Percentiles rank a stretch among this genome's conserved stretches.
Conservation (phyloP, 2,888 invertebrate species). For the Trachelus stipa region DNA sequence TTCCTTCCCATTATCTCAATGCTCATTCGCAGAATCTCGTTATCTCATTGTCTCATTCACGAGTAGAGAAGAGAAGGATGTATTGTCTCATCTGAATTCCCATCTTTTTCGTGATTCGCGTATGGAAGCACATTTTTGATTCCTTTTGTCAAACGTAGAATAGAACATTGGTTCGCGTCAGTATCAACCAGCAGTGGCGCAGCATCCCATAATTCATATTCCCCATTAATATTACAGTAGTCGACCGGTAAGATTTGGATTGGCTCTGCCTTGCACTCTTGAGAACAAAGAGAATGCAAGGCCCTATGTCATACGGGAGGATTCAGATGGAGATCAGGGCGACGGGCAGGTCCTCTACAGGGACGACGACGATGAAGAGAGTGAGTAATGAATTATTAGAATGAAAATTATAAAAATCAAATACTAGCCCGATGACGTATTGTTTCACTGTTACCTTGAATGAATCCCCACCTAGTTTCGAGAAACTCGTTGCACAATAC, state of each 20-base stretch:
- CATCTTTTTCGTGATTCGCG: neutral
- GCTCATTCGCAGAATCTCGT: neutral
- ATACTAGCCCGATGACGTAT: neutral
- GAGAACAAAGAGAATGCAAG: conserved; percentile 92
- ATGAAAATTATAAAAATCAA: neutral
- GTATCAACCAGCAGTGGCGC: conserved; percentile 35
- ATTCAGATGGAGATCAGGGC: conserved; percentile 71
- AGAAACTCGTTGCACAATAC: neutral
- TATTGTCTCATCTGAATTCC: neutral
- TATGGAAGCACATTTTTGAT: conserved; percentile 3
- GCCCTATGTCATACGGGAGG: conserved; percentile 80
- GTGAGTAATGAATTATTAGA: conserved; percentile 47
- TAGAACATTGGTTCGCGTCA: conserved; percentile 56
- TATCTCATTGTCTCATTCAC: neutral
- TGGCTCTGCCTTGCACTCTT: conserved; percentile 78
- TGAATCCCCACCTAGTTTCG: neutral
- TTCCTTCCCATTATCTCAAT: neutral
- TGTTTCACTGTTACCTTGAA: neutral
- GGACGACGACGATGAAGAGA: conserved; percentile 77
- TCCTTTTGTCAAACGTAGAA: conserved; percentile 35
- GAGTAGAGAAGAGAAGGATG: neutral
- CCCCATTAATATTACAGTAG: conserved; percentile 69
- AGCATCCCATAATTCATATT: neutral
- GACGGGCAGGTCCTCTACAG: conserved; percentile 78
- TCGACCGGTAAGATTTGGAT: conserved; percentile 83